A percentile compares a stretch with the other conserved stretches of the same genome.
Evolutionary conservation across 2,888 invertebrate genomes (phyloP).

Genomic region (Microplitis manilae): DNA sequence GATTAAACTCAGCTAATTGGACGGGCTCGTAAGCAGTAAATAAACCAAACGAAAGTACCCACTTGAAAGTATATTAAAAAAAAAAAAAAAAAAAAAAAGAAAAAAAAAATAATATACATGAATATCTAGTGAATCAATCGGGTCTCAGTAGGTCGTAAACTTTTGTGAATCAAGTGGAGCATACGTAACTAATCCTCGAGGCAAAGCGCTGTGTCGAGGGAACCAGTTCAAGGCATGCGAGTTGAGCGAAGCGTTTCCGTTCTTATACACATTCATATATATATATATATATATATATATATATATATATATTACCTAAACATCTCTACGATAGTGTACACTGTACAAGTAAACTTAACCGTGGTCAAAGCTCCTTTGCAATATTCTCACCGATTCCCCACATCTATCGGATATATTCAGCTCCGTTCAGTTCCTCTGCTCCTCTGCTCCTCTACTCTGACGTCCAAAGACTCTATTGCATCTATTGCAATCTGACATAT

Average conservation of each 20-base stretch:
- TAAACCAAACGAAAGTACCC: slow-evolving; percentile 22
- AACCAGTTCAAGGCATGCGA: slow-evolving; percentile 8
- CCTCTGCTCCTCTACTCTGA: not conserved
- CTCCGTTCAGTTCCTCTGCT: not conserved
- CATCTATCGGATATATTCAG: not conserved
- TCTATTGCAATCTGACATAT: slow-evolving; percentile 1
- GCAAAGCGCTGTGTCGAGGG: slow-evolving; percentile 14
- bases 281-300: not conserved
- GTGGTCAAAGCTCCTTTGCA: slow-evolving; percentile 30
- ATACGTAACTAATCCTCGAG: slow-evolving; percentile 23
- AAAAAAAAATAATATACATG: not conserved
- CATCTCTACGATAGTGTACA: not conserved
- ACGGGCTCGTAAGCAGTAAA: slow-evolving; percentile 34
- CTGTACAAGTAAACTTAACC: slow-evolving; percentile 13
- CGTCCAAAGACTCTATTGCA: not conserved
- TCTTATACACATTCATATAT: not conserved
- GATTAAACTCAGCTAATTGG: slow-evolving; percentile 50
- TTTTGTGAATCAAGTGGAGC: slow-evolving; percentile 10
- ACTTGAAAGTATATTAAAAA: slow-evolving; percentile 4
- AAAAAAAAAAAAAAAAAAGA: not conserved
- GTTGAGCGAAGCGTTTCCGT: not conserved
- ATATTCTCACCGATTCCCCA: slow-evolving; percentile 15
- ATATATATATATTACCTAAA: not conserved
- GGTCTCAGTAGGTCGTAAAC: slow-evolving; percentile 20
- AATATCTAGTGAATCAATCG: not conserved